phyloP scores from a whole-genome alignment of 2,797 vertebrate genomes.

The Euthynnus affinis region DNA sequence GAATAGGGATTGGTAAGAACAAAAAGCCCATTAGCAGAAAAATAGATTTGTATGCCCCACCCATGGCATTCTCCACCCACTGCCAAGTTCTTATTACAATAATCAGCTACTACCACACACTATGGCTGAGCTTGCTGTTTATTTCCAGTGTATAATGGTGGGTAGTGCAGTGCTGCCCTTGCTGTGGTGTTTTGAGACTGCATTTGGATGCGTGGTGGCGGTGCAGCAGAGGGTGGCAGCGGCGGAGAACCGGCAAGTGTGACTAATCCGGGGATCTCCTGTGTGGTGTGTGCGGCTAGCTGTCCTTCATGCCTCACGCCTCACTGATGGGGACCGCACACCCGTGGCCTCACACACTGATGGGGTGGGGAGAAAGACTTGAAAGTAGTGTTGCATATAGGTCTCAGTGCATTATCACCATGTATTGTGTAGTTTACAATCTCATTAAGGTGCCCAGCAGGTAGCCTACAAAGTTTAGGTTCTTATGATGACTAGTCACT shows the following conservation, averaged over 20 bases:
- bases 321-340: constrained; percentile 49
- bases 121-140: constrained; percentile 42
- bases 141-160: constrained; percentile 7
- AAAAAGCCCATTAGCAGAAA: constrained; percentile 17
- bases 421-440: constrained; percentile 18
- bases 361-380: neutral
- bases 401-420: constrained; percentile 20
- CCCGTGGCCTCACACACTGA: constrained; percentile 25
- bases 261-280: constrained; percentile 81
- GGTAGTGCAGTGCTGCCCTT: constrained; percentile 33
- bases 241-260: constrained; percentile 52
- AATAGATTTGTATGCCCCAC: constrained; percentile 14
- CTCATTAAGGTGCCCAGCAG: constrained; percentile 12
- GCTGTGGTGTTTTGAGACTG: constrained; percentile 56
- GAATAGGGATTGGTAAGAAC: neutral
- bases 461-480: neutral
- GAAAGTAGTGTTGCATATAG: constrained; percentile 10
- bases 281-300: constrained; percentile 54
- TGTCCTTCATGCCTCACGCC: constrained; percentile 75
- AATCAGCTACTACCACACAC: constrained; percentile 25
- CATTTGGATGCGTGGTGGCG: constrained; percentile 65
- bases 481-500: neutral
- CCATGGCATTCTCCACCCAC: constrained; percentile 12
- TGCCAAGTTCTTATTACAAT: constrained; percentile 6
- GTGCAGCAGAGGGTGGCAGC: constrained; percentile 59